Percentiles rank a stretch among this genome's conserved stretches.
Evolutionary conservation across 1,140 invertebrate genomes (phyloP).

Genomic region (Atta texana): DNA sequence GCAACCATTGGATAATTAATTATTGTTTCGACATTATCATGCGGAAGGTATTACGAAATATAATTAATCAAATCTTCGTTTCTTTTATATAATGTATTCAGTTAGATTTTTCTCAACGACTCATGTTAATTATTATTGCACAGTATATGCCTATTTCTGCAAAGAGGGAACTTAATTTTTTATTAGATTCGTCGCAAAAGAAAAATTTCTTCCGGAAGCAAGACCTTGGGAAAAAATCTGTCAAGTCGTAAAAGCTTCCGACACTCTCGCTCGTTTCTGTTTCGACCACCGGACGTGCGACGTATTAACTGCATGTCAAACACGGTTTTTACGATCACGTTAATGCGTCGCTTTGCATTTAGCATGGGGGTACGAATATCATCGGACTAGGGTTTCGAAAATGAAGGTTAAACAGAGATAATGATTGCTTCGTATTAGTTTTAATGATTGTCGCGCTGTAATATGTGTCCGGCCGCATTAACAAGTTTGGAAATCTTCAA

Average conservation of each 20-base stretch:
- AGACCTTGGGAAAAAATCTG: neutral
- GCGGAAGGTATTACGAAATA: neutral
- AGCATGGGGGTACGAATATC: constrained; percentile 51
- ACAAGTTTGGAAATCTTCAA: neutral
- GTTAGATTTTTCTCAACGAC: neutral
- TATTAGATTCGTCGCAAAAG: neutral
- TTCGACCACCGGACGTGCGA: constrained; percentile 54
- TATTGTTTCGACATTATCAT: constrained; percentile 3
- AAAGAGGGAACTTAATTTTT: neutral
- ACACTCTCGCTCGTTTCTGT: constrained; percentile 16
- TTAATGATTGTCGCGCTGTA: constrained; percentile 30
- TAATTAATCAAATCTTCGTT: constrained; percentile 31
- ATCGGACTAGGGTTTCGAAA: neutral
- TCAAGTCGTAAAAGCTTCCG: constrained; percentile 43
- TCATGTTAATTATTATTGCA: constrained; percentile 11
- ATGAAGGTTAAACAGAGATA: constrained; percentile 44
- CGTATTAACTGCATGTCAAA: constrained; percentile 70
- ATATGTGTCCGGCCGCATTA: neutral
- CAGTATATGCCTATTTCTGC: neutral
- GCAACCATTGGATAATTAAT: constrained; percentile 5
- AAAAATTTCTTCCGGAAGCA: neutral
- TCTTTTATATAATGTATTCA: neutral
- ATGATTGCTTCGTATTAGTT: constrained; percentile 60
- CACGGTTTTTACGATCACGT: constrained; percentile 72
- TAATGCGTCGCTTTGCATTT: constrained; percentile 56